Conservation (phyloP, 1,140 invertebrate genomes). For the Plectus sambesii region DNA sequence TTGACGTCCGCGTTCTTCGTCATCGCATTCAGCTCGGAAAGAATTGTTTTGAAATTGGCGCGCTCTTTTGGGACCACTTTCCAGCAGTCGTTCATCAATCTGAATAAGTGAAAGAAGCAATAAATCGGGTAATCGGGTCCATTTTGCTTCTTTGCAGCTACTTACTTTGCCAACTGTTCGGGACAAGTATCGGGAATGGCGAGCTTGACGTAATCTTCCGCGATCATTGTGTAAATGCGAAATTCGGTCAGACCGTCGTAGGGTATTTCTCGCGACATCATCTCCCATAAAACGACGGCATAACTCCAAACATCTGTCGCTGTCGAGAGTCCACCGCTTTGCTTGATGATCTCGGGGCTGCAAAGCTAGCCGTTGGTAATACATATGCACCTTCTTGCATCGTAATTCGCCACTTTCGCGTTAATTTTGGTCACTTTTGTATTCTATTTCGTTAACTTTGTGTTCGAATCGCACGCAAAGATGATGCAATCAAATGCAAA, state of each 20-base stretch:
- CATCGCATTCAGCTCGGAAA: conserved; percentile 26
- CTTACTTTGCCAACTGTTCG: conserved; percentile 24
- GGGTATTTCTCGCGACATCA: conserved; percentile 35
- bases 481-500: too few species aligned
- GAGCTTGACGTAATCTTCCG: conserved; percentile 19
- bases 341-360: conserved; percentile 38
- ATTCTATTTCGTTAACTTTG: too few species aligned
- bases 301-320: conserved; percentile 40
- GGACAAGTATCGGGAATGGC: conserved; percentile 37
- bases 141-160: too few species aligned
- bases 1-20: conserved; percentile 25
- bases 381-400: too few species aligned
- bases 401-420: too few species aligned
- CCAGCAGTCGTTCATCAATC: conserved; percentile 34
- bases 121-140: too few species aligned
- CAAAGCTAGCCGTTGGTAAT: neutral
- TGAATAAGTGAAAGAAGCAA: conserved; percentile 19
- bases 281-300: conserved; percentile 37
- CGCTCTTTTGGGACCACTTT: conserved; percentile 29
- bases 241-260: conserved; percentile 38
- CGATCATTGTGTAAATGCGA: conserved; percentile 39
- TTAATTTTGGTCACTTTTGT: too few species aligned
- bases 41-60: conserved; percentile 27
- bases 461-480: too few species aligned
- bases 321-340: conserved; percentile 35